Evolutionary conservation across 2,797 vertebrate genomes (phyloP).

Genomic region (Sebastes iracundus): DNA sequence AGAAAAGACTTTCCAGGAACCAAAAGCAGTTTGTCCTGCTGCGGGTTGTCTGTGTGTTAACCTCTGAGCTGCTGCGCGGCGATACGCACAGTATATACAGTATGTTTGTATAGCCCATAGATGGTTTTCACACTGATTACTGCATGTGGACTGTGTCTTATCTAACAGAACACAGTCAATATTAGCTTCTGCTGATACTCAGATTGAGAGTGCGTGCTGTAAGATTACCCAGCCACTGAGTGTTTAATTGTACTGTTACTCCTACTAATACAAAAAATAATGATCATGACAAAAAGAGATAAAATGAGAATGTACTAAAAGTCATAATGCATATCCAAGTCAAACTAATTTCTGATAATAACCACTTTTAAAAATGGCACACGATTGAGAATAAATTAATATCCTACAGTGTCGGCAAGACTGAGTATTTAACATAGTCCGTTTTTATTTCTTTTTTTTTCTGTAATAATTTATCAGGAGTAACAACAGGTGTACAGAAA

Average conservation of each 20-base stretch:
- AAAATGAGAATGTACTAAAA: background rate
- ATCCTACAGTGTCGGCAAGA: background rate
- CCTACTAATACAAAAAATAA: background rate
- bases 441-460: too few relatives aligned
- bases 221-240: background rate
- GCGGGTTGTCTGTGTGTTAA: background rate
- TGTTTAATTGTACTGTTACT: background rate
- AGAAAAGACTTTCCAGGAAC: conserved; percentile 16
- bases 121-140: background rate
- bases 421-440: background rate
- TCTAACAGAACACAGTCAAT: background rate
- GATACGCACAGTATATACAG: background rate
- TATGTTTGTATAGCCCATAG: background rate
- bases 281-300: background rate
- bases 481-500: too few relatives aligned
- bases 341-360: background rate
- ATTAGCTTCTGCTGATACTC: background rate
- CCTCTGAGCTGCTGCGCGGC: background rate
- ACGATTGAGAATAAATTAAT: background rate
- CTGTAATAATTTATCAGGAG: too few relatives aligned
- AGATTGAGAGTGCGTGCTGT: background rate
- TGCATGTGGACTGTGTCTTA: background rate
- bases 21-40: conserved; percentile 14
- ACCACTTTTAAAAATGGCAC: background rate
- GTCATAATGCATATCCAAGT: background rate